These are phyloP conservation scores for Cacoxenus indagator DNA, from an alignment of 2,888 invertebrate genomes.

Conservation along the genomic window DNA sequence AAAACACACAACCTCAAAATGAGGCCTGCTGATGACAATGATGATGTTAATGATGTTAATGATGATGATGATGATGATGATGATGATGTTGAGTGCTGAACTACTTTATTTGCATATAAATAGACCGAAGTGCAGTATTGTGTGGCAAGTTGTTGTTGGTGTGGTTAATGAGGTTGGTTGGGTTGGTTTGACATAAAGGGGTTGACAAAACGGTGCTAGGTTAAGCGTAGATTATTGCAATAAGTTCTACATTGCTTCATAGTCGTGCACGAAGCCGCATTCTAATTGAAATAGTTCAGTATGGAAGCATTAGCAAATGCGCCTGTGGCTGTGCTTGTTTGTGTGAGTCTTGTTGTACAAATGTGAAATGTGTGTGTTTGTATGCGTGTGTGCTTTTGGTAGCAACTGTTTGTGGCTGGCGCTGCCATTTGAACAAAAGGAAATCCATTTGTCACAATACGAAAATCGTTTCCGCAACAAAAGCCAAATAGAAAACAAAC, in stretches of 20 bases:
- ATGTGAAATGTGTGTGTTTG: conserved; percentile 4
- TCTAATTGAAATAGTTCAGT: conserved; percentile 58
- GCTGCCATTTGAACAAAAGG: conserved; percentile 52
- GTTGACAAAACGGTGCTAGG: too few species aligned
- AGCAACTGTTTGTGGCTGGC: too few species aligned
- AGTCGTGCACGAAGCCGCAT: conserved; percentile 24
- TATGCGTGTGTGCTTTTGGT: neutral
- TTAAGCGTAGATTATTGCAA: neutral
- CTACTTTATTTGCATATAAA: conserved; percentile 62
- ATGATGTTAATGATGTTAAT: neutral
- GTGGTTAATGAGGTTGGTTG: neutral
- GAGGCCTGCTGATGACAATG: neutral
- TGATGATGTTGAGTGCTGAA: conserved; percentile 37
- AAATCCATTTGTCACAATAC: conserved; percentile 56
- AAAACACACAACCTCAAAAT: neutral
- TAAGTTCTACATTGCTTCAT: neutral
- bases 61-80: neutral
- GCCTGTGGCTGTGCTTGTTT: conserved; percentile 15
- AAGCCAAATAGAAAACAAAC: neutral
- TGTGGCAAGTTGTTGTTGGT: neutral
- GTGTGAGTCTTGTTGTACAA: neutral
- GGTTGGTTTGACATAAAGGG: too few species aligned
- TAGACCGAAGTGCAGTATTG: conserved; percentile 32
- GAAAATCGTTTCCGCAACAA: conserved; percentile 45
- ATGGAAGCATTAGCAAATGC: neutral